Evolutionary conservation across 2,888 invertebrate genomes (phyloP).

Genomic region (Catocala nupta): DNA sequence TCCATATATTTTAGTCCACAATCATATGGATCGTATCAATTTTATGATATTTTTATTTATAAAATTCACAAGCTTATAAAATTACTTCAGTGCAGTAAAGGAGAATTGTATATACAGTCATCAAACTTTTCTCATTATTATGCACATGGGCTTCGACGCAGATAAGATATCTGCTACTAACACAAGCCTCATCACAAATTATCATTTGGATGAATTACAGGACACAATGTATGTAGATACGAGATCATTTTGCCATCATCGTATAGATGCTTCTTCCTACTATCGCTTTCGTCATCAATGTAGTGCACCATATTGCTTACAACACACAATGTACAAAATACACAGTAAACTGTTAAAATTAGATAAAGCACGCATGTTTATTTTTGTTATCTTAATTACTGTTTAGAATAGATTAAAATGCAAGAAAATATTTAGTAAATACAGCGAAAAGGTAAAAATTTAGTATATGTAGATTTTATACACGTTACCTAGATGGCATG

Average conservation of each 20-base stretch:
- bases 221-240: constrained; percentile 2
- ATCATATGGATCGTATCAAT: neutral
- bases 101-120: constrained; percentile 22
- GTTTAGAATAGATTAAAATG: constrained; percentile 16
- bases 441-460: neutral
- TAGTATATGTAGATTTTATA: neutral
- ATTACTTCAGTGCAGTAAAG: constrained; percentile 66
- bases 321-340: constrained; percentile 26
- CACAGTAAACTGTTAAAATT: constrained; percentile 12
- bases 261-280: constrained; percentile 28
- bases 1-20: constrained; percentile 11
- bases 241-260: constrained; percentile 16
- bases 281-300: constrained; percentile 34
- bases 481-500: too few species aligned
- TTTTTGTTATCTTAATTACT: constrained; percentile 16
- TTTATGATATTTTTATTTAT: constrained; percentile 16
- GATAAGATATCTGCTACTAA: constrained; percentile 24
- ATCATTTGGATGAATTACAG: constrained; percentile 1
- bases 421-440: neutral
- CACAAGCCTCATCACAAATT: constrained; percentile 22
- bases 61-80: constrained; percentile 22
- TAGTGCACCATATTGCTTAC: constrained; percentile 23
- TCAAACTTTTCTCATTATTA: constrained; percentile 25
- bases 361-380: constrained; percentile 17
- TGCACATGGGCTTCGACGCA: constrained; percentile 44